These are phyloP conservation scores for Paelopatides confundens DNA, from an alignment of 53 echinoderm and acorn worm species.

Conservation along the genomic window DNA sequence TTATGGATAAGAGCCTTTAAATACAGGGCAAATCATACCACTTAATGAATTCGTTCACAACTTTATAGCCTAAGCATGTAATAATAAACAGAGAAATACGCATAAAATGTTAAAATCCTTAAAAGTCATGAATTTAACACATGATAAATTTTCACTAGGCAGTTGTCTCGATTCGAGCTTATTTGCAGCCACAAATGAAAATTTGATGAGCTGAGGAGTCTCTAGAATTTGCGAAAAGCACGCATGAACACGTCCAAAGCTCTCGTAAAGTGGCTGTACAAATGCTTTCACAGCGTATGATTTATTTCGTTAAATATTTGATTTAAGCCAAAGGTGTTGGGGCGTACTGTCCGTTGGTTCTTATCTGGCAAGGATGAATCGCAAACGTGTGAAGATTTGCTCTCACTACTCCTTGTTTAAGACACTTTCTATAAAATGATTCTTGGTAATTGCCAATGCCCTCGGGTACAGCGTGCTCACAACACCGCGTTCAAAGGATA, in stretches of 20 bases:
- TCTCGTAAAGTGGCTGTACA: slow-evolving; percentile 43
- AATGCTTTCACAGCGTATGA: slow-evolving; percentile 51
- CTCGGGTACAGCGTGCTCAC: slow-evolving; percentile 40
- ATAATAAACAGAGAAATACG: slow-evolving; percentile 4
- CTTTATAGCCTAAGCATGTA: not conserved
- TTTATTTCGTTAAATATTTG: slow-evolving; percentile 51
- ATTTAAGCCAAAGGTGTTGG: slow-evolving; percentile 41
- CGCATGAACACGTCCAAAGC: slow-evolving; percentile 40
- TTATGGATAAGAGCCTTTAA: not conserved
- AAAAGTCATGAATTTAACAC: slow-evolving; percentile 47
- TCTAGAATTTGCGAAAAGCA: slow-evolving; percentile 22
- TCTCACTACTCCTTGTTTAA: slow-evolving; percentile 5
- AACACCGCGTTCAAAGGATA: slow-evolving; percentile 40
- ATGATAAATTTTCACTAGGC: slow-evolving; percentile 36
- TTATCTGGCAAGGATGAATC: slow-evolving; percentile 22
- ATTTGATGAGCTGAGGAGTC: slow-evolving; percentile 39
- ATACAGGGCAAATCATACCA: not conserved
- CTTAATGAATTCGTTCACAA: not conserved
- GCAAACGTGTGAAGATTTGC: slow-evolving; percentile 38
- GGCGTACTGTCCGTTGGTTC: slow-evolving; percentile 47
- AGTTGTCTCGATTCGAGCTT: slow-evolving; percentile 26
- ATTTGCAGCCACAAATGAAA: slow-evolving; percentile 42
- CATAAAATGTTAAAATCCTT: slow-evolving; percentile 13
- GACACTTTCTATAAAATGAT: slow-evolving; percentile 46
- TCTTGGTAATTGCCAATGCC: slow-evolving; percentile 42